These are phyloP conservation scores for Cataglyphis rosenhaueri DNA, from an alignment of 2,888 invertebrate species.

Conservation along the genomic window DNA sequence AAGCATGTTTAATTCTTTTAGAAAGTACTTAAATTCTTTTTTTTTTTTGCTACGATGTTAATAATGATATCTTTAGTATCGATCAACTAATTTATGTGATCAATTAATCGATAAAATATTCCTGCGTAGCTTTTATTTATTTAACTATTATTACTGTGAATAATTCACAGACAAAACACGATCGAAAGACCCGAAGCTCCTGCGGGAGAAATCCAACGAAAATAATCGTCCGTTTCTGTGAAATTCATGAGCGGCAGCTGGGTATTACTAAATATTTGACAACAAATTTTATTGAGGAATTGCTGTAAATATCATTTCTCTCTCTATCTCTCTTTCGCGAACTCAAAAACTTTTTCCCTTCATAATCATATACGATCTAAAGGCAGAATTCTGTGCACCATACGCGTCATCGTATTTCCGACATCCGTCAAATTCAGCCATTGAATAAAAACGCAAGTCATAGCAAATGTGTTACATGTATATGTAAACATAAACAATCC, in stretches of 20 bases:
- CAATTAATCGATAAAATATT: not conserved
- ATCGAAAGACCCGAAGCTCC: slow-evolving; percentile 50
- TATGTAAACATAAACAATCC: slow-evolving; percentile 1
- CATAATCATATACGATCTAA: slow-evolving; percentile 2
- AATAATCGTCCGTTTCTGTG: slow-evolving; percentile 60
- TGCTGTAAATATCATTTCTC: slow-evolving; percentile 8
- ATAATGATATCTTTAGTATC: not conserved
- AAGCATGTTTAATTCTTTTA: not conserved
- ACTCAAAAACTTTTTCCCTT: not conserved
- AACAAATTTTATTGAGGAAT: slow-evolving; percentile 52
- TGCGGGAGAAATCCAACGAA: slow-evolving; percentile 40
- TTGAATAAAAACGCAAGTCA: not conserved
- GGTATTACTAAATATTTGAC: slow-evolving; percentile 64
- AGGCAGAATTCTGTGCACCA: not conserved
- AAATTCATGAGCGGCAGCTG: slow-evolving; percentile 63
- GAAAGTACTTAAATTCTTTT: not conserved
- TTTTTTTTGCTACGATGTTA: not conserved
- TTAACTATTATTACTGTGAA: not conserved
- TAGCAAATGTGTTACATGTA: not conserved
- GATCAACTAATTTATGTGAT: not conserved
- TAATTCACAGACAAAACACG: slow-evolving; percentile 31
- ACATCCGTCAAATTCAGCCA: too few species aligned
- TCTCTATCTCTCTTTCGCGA: not conserved
- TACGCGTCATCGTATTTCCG: not conserved
- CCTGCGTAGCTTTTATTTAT: not conserved